phyloP scores from a whole-genome alignment of 2,113 vertebrate genomes.

The Heterochromis multidens region DNA sequence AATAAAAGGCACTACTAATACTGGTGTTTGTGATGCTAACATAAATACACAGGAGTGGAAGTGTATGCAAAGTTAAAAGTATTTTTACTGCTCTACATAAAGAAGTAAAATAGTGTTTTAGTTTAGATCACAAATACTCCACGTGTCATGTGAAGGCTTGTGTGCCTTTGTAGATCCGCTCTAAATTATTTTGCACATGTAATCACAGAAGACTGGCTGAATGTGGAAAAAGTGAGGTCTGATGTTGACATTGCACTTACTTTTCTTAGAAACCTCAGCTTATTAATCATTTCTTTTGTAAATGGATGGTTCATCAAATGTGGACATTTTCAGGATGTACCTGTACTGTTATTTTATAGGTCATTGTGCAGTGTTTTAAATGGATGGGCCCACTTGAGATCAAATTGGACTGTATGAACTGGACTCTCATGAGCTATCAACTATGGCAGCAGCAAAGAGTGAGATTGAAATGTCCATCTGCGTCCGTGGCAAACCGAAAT shows the following conservation, averaged over 20 bases:
- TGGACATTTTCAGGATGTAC: rapidly evolving
- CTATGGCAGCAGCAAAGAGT: background rate
- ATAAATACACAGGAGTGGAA: background rate
- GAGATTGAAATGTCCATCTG: constrained; percentile 61
- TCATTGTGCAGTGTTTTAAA: background rate
- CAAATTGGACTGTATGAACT: background rate
- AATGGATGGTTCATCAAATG: rapidly evolving
- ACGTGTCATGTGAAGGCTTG: background rate
- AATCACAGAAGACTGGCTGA: background rate
- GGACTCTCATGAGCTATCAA: background rate
- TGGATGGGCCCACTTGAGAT: background rate
- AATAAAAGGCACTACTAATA: background rate
- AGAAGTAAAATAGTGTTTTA: rapidly evolving
- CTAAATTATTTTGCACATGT: rapidly evolving
- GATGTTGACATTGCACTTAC: background rate
- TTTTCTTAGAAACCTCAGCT: background rate
- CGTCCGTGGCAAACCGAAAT: constrained; percentile 26
- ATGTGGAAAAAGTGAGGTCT: rapidly evolving
- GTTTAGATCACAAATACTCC: background rate
- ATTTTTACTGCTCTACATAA: background rate
- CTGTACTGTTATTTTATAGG: background rate
- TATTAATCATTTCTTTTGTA: rapidly evolving
- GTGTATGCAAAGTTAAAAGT: background rate
- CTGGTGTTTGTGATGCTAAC: background rate
- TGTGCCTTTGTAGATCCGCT: background rate